phyloP scores from a whole-genome alignment of 2,113 vertebrate species.

The Lycaon pictus region DNA sequence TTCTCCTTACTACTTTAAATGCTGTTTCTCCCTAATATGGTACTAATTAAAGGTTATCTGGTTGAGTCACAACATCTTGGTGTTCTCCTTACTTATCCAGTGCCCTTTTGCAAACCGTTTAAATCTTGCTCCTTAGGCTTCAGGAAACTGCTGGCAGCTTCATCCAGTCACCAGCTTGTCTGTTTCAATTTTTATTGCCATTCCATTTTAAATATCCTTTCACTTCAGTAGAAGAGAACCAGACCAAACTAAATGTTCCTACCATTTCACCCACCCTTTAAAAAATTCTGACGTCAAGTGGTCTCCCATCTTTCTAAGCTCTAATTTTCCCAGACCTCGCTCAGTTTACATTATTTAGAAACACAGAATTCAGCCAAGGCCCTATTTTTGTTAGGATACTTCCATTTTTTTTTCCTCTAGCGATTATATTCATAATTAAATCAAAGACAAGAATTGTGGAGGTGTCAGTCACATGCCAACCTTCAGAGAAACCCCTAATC shows the following conservation, averaged over 20 bases:
- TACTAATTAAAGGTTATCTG: background rate
- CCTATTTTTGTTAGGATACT: background rate
- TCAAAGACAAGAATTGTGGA: background rate
- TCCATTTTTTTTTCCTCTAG: background rate
- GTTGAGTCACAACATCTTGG: background rate
- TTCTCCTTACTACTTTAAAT: background rate
- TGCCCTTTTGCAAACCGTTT: background rate
- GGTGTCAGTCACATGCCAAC: background rate
- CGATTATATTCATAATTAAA: background rate
- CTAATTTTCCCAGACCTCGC: background rate
- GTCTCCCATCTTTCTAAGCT: background rate
- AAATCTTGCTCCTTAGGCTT: background rate
- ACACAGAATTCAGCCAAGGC: background rate
- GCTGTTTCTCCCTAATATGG: background rate
- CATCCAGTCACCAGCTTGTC: background rate
- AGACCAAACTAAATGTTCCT: slow-evolving; percentile 12
- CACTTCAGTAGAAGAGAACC: background rate
- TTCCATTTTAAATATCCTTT: background rate
- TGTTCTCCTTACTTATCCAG: background rate
- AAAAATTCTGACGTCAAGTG: fast-evolving
- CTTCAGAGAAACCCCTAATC: background rate
- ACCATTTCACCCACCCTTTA: background rate
- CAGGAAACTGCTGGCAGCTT: background rate
- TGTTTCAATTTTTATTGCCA: slow-evolving; percentile 1
- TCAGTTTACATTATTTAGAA: background rate